Evolutionary conservation across 2,113 vertebrate species (phyloP).

Genomic region (Perca schrenkii): DNA sequence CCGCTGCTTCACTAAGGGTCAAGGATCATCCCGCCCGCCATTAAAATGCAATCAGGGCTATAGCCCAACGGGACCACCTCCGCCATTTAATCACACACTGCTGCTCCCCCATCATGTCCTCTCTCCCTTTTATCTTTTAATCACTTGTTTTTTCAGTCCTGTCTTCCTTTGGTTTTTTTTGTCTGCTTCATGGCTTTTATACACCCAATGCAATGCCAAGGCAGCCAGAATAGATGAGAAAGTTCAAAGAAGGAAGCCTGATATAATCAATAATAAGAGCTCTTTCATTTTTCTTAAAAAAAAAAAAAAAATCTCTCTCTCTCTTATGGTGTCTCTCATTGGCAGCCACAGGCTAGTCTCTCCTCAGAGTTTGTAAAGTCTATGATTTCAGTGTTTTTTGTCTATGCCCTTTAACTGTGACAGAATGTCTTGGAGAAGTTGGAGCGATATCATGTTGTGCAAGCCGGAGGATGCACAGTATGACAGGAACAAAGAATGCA

Average conservation of each 20-base stretch:
- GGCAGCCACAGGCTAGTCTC: constrained; percentile 47
- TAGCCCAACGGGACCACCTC: constrained; percentile 56
- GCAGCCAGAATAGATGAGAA: constrained; percentile 58
- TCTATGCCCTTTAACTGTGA: constrained; percentile 66
- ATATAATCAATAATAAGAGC: constrained; percentile 59
- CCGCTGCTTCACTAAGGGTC: constrained; percentile 53
- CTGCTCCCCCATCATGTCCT: constrained; percentile 60
- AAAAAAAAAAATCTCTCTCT: constrained; percentile 20
- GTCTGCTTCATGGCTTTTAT: constrained; percentile 28
- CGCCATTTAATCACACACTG: constrained; percentile 68
- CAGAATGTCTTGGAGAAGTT: constrained; percentile 60
- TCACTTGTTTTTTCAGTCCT: constrained; percentile 64
- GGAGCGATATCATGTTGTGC: constrained; percentile 55
- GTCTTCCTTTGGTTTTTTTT: constrained; percentile 50
- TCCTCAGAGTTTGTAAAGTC: constrained; percentile 25
- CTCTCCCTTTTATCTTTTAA: constrained; percentile 73
- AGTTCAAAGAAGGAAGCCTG: constrained; percentile 65
- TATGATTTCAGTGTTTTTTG: constrained; percentile 58
- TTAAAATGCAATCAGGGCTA: constrained; percentile 78
- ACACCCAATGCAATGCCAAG: constrained; percentile 42
- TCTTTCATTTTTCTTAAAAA: constrained; percentile 67
- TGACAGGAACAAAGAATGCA: constrained; percentile 66
- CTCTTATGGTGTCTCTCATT: constrained; percentile 37
- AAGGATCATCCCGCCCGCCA: constrained; percentile 66
- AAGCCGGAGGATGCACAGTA: constrained; percentile 66